Base-by-base conservation (phyloP, 2,888 invertebrate genomes). In the Alloscopus bannaensis region DNA sequence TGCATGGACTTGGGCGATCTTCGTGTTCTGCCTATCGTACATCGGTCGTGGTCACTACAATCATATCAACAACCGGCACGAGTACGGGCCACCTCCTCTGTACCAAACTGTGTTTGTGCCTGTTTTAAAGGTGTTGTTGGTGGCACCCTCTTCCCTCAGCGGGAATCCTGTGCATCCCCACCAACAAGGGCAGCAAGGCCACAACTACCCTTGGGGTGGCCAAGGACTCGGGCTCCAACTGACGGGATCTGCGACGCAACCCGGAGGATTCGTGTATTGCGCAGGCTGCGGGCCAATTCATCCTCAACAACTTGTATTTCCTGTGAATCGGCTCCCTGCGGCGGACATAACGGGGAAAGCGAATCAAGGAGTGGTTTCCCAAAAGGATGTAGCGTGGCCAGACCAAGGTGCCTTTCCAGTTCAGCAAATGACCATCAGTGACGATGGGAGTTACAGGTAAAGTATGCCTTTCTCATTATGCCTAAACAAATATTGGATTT, bases 381-480 rank as follows among this genome's bases (percentile, higher is more conserved):
- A 65, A 24, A 40, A 28, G 26, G 57, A 66, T 16, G n/a, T n/a
- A n/a, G n/a, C 31, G 6, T 76, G 75, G 75, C 60, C 65, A 20
- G 47, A 36, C 36, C 65, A 76, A 28, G 68, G 65, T 52, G 28
- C 24, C 18, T 47, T 71, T 65, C 66, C 66, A 52, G 70, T 42
- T 1, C 82, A 84, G 55, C 80, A 84, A 55, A 70, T 82, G 65
- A 55, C 60, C 18, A 71, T 84, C 36, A 65, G 79, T 60, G 70
- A 79, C 36, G 81, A 84, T 64, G 83, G 83, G n/a, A 78, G 81
- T 16, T 84, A 84, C 76, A 84, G 81, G 83, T 83, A 77, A 77
- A 42, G 13, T 31, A 22, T 4, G 24, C 24, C 18, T 47, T 40
- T 66, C 69, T 52, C n/a, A n/a, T n/a, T n/a, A n/a, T n/a, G n/a